A percentile compares a stretch with the other conserved stretches of the same genome.
Conservation (phyloP, 2,888 invertebrate genomes). For the Temnothorax unifasciatus region DNA sequence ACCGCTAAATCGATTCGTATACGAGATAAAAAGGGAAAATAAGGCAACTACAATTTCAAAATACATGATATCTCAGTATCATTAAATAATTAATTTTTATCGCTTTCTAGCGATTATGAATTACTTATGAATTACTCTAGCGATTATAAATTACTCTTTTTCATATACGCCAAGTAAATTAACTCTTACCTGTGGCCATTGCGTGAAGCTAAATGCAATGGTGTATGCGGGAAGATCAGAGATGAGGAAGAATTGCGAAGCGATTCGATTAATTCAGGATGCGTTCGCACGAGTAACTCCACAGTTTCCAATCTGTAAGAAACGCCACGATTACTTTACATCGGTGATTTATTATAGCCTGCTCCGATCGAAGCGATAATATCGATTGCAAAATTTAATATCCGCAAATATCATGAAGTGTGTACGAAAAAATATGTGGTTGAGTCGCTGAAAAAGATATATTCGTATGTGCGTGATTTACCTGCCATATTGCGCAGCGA, state of each 20-base stretch:
- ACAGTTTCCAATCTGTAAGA: conserved; percentile 93
- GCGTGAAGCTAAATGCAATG: conserved; percentile 96
- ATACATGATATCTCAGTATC: neutral
- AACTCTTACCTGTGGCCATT: conserved; percentile 95
- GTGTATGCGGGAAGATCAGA: conserved; percentile 91
- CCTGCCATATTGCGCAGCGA: conserved; percentile 97
- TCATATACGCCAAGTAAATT: neutral
- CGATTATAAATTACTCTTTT: neutral
- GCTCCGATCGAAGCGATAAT: neutral
- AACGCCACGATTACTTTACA: conserved; percentile 39
- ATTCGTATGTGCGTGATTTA: conserved; percentile 83
- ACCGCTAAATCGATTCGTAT: neutral
- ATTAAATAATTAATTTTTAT: conserved; percentile 6
- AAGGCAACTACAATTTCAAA: neutral
- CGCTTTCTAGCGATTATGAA: neutral
- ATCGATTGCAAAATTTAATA: conserved; percentile 17
- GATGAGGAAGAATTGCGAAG: conserved; percentile 88
- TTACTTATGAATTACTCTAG: neutral
- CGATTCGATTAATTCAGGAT: conserved; percentile 93
- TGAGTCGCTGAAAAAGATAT: conserved; percentile 27
- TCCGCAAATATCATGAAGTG: neutral
- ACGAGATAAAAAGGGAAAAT: neutral
- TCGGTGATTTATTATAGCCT: neutral
- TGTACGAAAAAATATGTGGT: neutral
- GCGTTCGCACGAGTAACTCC: conserved; percentile 93